These are phyloP conservation scores for Polyergus mexicanus DNA, from an alignment of 1,140 invertebrate species.

Conservation along the genomic window DNA sequence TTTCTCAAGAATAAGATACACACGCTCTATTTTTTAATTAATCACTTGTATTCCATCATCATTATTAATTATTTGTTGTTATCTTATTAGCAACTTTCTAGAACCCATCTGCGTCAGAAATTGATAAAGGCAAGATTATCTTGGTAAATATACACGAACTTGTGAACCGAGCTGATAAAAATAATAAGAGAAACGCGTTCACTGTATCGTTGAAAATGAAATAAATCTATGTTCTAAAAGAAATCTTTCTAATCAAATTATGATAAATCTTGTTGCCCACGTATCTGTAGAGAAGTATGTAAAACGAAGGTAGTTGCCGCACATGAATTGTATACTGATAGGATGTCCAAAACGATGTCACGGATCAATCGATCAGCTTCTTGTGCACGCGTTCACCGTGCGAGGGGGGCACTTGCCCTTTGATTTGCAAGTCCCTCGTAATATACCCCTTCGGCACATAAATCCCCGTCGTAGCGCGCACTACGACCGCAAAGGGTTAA, in stretches of 20 bases:
- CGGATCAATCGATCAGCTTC: constrained; percentile 24
- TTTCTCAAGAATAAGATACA: not conserved
- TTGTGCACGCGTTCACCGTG: not conserved
- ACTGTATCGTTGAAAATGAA: not conserved
- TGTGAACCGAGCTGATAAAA: not conserved
- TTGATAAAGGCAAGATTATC: not conserved
- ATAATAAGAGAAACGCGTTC: not conserved
- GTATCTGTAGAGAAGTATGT: not conserved
- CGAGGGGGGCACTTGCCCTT: constrained; percentile 34
- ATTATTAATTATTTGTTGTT: constrained; percentile 19
- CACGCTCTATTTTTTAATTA: not conserved
- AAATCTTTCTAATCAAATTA: not conserved
- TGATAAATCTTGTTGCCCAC: not conserved
- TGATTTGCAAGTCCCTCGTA: constrained; percentile 56
- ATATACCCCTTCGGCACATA: constrained; percentile 39
- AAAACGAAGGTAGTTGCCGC: not conserved
- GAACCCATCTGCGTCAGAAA: constrained; percentile 5
- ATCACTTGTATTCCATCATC: not conserved
- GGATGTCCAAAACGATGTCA: constrained; percentile 37
- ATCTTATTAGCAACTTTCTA: not conserved
- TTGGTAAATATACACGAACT: not conserved
- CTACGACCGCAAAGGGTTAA: constrained; percentile 58
- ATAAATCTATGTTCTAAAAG: not conserved
- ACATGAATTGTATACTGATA: not conserved
- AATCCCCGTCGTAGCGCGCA: constrained; percentile 28